Evolutionary conservation across 1,140 invertebrate genomes (phyloP).

Genomic region (Macrotrachela quadricornifera): DNA sequence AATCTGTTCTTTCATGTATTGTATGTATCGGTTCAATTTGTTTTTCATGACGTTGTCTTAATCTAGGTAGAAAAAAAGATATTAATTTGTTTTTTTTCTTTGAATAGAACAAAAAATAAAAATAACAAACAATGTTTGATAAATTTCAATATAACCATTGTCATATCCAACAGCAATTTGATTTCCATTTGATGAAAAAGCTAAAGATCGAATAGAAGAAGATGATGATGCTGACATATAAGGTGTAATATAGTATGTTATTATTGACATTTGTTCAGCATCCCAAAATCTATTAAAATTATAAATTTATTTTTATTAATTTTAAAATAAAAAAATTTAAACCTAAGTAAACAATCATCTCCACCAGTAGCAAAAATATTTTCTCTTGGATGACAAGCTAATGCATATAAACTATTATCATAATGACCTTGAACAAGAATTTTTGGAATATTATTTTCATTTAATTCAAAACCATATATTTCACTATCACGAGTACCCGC

Average conservation of each 20-base stretch:
- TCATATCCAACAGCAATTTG: constrained; percentile 23
- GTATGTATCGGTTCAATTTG: neutral
- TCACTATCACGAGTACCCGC: constrained; percentile 27
- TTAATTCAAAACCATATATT: constrained; percentile 22
- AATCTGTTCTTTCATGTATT: neutral
- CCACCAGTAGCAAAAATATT: constrained; percentile 27
- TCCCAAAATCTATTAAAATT: neutral
- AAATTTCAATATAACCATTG: constrained; percentile 26
- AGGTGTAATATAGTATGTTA: neutral
- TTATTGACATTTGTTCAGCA: neutral
- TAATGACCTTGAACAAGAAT: constrained; percentile 27
- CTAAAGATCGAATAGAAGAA: constrained; percentile 23
- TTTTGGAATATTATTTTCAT: constrained; percentile 16
- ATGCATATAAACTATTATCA: constrained; percentile 28
- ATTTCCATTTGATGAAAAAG: constrained; percentile 24
- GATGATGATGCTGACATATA: constrained; percentile 24
- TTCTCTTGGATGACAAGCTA: constrained; percentile 24
- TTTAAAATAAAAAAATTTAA: neutral
- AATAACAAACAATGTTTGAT: constrained; percentile 18
- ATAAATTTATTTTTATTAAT: neutral
- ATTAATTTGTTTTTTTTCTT: no score
- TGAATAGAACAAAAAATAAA: no score
- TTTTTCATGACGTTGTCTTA: no score
- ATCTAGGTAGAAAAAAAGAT: no score
- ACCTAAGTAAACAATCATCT: constrained; percentile 31